Evolutionary conservation across 1,140 invertebrate genomes (phyloP).

Genomic region (Chironomus tepperi): DNA sequence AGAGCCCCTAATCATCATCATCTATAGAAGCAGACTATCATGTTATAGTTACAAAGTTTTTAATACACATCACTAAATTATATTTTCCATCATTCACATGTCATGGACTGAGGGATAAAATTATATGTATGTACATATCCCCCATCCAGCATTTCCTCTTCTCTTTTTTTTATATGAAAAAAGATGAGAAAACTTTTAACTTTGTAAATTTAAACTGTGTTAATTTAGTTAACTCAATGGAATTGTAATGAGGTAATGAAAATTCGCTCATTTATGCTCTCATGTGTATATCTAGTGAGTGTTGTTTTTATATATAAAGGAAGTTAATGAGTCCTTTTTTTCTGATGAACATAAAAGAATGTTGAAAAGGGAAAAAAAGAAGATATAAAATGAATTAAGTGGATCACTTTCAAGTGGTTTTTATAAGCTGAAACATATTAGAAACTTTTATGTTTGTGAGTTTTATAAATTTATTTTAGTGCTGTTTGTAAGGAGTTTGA

Average conservation of each 20-base stretch:
- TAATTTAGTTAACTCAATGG: neutral
- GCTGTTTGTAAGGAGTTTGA: too few relatives aligned
- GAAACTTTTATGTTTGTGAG: too few relatives aligned
- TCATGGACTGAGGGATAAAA: too few relatives aligned
- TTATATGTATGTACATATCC: too few relatives aligned
- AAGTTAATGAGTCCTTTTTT: neutral
- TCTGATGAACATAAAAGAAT: neutral
- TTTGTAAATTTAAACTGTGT: neutral
- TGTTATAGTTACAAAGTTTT: slow-evolving; percentile 4
- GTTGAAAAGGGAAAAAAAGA: neutral
- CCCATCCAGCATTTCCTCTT: too few relatives aligned
- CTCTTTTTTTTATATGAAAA: neutral
- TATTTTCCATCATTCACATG: too few relatives aligned
- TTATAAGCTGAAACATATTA: too few relatives aligned
- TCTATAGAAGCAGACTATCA: neutral
- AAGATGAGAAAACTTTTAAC: neutral
- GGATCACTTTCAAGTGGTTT: slow-evolving; percentile 20
- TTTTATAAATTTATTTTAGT: too few relatives aligned
- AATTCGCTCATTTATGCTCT: neutral
- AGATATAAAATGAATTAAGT: neutral
- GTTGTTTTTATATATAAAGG: neutral
- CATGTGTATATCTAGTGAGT: neutral
- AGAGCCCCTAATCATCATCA: too few relatives aligned
- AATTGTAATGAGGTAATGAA: neutral
- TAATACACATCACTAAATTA: neutral